Conservation (phyloP, 2,113 vertebrate species). For the Platanista minor region DNA sequence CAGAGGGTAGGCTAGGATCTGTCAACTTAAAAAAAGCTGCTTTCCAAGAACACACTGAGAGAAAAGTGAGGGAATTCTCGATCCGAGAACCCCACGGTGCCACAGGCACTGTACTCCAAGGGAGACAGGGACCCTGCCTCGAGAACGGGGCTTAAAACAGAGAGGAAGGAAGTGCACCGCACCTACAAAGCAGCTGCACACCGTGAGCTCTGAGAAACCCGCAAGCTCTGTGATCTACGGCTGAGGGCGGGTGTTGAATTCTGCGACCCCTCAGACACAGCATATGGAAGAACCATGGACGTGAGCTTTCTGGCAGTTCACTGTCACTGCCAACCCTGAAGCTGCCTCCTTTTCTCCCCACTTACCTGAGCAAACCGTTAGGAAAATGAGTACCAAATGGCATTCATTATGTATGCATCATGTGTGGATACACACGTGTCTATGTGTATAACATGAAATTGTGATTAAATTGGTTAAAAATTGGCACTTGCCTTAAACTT, state of each 20-base stretch:
- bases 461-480: not conserved
- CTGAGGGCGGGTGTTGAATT: not conserved
- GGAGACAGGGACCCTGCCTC: not conserved
- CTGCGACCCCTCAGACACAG: not conserved
- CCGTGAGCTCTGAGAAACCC: not conserved
- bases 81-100: not conserved
- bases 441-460: not conserved
- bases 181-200: not conserved
- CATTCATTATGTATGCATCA: not conserved
- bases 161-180: not conserved
- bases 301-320: not conserved
- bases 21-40: not conserved
- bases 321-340: not conserved
- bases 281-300: not conserved
- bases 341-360: not conserved
- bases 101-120: too few species aligned
- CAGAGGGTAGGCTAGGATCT: not conserved
- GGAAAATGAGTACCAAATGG: not conserved
- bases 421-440: not conserved
- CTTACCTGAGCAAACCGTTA: not conserved
- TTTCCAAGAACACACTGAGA: not conserved
- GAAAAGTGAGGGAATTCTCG: not conserved
- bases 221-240: not conserved
- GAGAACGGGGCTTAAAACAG: not conserved
- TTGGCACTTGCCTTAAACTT: not conserved